Conservation (phyloP, 2,888 invertebrate species). For the Ommatoiulus sabulosus region DNA sequence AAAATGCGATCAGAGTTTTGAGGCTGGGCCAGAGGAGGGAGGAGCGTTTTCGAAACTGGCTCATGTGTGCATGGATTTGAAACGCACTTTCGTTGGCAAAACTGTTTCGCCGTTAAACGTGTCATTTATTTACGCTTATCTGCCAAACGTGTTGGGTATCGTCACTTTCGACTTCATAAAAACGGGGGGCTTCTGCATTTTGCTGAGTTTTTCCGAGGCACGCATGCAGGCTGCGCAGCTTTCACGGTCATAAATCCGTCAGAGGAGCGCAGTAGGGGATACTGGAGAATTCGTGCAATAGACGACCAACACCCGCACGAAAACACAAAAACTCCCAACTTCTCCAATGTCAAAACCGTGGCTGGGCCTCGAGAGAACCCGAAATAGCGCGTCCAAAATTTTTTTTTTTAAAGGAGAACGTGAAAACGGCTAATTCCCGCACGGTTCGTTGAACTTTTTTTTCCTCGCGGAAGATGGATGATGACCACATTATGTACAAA, state of each 20-base stretch:
- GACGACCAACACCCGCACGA: constrained; percentile 49
- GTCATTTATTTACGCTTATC: constrained; percentile 42
- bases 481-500: background rate
- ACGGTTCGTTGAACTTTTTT: constrained; percentile 27
- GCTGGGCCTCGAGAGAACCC: background rate
- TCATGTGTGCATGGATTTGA: background rate
- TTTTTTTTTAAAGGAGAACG: background rate
- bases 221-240: too few species aligned
- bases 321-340: background rate
- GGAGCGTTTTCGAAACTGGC: background rate
- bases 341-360: background rate
- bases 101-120: constrained; percentile 2
- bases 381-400: background rate
- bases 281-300: background rate
- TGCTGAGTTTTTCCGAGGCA: background rate
- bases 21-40: too few species aligned
- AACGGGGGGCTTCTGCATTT: constrained; percentile 48
- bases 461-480: background rate
- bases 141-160: constrained; percentile 44
- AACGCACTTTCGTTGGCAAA: background rate
- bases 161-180: background rate
- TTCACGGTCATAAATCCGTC: constrained; percentile 49
- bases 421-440: background rate
- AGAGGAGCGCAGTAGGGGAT: constrained; percentile 39
- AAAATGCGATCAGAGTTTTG: too few species aligned